Percentiles rank a stretch among this genome's conserved stretches.
Conservation (phyloP, 2,888 invertebrate species). For the Miltochrista miniata region DNA sequence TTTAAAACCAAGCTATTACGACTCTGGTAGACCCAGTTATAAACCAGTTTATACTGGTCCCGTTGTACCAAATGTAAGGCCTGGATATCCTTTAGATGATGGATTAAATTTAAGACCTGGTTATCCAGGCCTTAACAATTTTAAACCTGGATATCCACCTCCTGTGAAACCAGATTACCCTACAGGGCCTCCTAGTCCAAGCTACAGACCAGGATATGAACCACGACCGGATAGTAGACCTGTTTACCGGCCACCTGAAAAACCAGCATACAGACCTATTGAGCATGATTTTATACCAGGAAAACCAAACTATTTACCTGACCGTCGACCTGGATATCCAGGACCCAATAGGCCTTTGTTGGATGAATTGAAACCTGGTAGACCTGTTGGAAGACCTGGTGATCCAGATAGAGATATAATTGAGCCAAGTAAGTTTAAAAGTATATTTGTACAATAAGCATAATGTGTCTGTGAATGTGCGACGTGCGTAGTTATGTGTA, state of each 20-base stretch:
- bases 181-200: slow-evolving; percentile 7
- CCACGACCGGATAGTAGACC: slow-evolving; percentile 25
- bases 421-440: slow-evolving; percentile 52
- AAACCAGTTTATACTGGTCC: slow-evolving; percentile 13
- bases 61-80: slow-evolving; percentile 13
- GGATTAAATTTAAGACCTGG: slow-evolving; percentile 16
- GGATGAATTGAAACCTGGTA: slow-evolving; percentile 16
- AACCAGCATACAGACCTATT: slow-evolving; percentile 31
- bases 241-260: slow-evolving; percentile 20
- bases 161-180: slow-evolving; percentile 11
- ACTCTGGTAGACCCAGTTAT: neutral
- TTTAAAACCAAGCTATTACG: slow-evolving; percentile 19
- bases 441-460: no score
- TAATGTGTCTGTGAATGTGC: no score
- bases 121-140: slow-evolving; percentile 9
- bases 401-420: slow-evolving; percentile 51
- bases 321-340: slow-evolving; percentile 35
- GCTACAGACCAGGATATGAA: slow-evolving; percentile 24
- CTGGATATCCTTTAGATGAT: neutral
- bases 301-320: slow-evolving; percentile 27
- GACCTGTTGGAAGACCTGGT: slow-evolving; percentile 39
- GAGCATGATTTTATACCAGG: slow-evolving; percentile 22
- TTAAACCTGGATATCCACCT: slow-evolving; percentile 17
- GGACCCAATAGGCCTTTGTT: slow-evolving; percentile 21
- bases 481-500: no score